Base-by-base conservation (phyloP, 1,140 invertebrate genomes). In the Pogonus chalceus region DNA sequence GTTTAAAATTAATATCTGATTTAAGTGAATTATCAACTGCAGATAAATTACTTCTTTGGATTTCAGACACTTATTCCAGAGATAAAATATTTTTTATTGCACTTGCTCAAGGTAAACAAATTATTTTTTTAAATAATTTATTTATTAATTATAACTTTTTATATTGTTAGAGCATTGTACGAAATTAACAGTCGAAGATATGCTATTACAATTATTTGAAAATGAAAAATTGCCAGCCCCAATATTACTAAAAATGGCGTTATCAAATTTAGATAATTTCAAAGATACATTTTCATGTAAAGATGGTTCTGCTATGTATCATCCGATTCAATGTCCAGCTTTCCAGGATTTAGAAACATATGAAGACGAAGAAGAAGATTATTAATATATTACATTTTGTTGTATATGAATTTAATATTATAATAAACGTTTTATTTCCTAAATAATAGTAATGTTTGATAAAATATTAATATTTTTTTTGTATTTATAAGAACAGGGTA, bases 191-290 rank as follows among this genome's bases (percentile, higher is more conserved):
- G 31, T 52, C 0, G n/a, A 53, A 10, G 54, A 60, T 39, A 60
- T 52, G 31, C 58, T 60, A 53, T 23, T 58, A n/a, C 16, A 58
- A 35, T 23, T 58, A 26, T 60, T 58, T 20, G 60, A 62, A 46
- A 51, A 26, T 18, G 31, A 24, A n/a, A 18, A 21, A 26, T 53
- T 62, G 43, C 60, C 60, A 0, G 23, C 54, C 0, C 31, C 48
- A n/a, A n/a, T 60, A 12, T 52, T 55, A 26, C 48, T 60, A 2
- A 52, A 58, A 20, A 54, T 56, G 1, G 53, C 60, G 14, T 50
- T 62, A 14, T 18, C 35, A 2, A 62, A 60, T 43, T 58, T 58
- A 1, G 23, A 51, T 18, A 24, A 23, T 4, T 60, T 62, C 49
- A 4, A 46, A 1, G 24, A 53, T n/a, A 51, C 46, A 7, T 62